A percentile compares a stretch with the other conserved stretches of the same genome.
Evolutionary conservation across 92 coral and sea anemone genomes (phyloP).

Genomic region (Chrysogorgia sp.): DNA sequence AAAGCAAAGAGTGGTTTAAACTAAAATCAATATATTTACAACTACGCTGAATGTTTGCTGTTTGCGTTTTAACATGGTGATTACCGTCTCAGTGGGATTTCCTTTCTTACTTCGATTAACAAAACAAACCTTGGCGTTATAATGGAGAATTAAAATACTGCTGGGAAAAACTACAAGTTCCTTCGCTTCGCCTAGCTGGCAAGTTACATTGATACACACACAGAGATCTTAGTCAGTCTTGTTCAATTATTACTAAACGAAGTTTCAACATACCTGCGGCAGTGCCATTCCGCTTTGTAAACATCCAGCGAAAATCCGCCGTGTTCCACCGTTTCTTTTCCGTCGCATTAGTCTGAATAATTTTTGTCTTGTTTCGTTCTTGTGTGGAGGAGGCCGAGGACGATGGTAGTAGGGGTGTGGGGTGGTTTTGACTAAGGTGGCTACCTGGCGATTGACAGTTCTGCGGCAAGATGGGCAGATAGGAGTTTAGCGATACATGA

Average conservation of each 20-base stretch:
- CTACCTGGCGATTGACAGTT: conserved; percentile 5
- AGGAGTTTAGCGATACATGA: conserved; percentile 12
- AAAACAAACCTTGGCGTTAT: conserved; percentile 36
- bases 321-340: conserved; percentile 99
- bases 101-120: conserved; percentile 46
- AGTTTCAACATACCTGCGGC: conserved; percentile 2
- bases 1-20: background rate
- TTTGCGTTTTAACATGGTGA: conserved; percentile 29
- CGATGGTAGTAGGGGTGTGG: conserved; percentile 12
- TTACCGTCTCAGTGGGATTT: conserved; percentile 41
- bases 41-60: background rate
- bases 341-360: background rate
- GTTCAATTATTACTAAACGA: too few relatives aligned
- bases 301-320: conserved; percentile 99
- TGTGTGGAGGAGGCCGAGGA: background rate
- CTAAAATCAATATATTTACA: background rate
- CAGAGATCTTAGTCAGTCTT: background rate
- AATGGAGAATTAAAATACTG: conserved; percentile 22
- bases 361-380: conserved; percentile 15
- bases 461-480: conserved; percentile 17
- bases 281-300: conserved; percentile 87
- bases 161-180: conserved; percentile 11
- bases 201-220: background rate
- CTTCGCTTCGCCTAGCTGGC: background rate
- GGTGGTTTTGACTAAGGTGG: conserved; percentile 12